Base-by-base conservation (phyloP, 2,113 vertebrate species). In the Caretta caretta region DNA sequence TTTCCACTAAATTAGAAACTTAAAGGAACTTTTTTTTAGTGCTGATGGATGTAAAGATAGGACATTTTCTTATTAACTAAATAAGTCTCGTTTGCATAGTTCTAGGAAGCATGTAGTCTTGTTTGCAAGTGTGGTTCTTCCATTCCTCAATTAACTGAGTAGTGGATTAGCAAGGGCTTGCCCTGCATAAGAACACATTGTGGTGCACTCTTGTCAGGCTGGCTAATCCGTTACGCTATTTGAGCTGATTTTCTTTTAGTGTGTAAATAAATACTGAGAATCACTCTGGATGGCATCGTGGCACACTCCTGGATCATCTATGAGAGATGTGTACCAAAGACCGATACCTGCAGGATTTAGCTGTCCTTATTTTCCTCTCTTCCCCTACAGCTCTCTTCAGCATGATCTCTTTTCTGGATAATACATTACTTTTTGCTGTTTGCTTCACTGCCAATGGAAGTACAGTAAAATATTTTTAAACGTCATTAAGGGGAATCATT, bases 161-260 rank as follows among this genome's bases (percentile, higher is more conserved):
- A 85, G 62, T 22, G 86, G 86, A 90, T 94, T 93, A 90, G 13
- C 80, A 84, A 35, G 72, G 0, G 1, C 85, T 91, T 80, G 50
- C 48, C 62, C 85, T 80, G 2, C 88, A 3, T 83, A 87, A 93
- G 83, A 92, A 6, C 42, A 62, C 7, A 12, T 27, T 93, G 90
- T 83, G 75, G 87, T 92, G 38, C 87, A 42, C 46, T 79, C 42
- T 72, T 1, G 0, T 91, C 2, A 0, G 48, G n/a, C 85, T 92
- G 75, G 81, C 75, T 96, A 95, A 96, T 93, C 69, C 0, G 0
- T 93, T 95, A 85, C n/a, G 69, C 89, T 94, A 4, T 92, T 86
- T 92, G 93, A 85, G 14, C 56, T 82, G 90, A n/a, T 97, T 95
- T 97, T 93, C 54, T 95, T 87, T 87, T 85, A 17, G 53, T 93